Evolutionary conservation across 2,888 invertebrate species (phyloP).

Genomic region (Pseudanteris insignis): DNA sequence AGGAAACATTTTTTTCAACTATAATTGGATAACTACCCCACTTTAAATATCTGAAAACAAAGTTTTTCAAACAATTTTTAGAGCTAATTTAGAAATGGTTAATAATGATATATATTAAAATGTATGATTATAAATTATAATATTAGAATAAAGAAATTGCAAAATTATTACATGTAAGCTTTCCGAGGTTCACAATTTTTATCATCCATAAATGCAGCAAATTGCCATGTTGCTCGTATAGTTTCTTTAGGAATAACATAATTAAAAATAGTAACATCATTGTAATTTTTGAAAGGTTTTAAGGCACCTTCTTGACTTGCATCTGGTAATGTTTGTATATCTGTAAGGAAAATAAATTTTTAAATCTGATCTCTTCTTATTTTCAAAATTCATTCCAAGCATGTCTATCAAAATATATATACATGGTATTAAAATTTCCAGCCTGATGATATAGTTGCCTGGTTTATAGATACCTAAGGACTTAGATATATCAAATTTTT

Average conservation of each 20-base stretch:
- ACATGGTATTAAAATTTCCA: no score
- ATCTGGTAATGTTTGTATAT: slow-evolving; percentile 57
- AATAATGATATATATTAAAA: no score
- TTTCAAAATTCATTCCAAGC: no score
- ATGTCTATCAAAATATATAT: no score
- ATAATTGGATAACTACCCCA: slow-evolving; percentile 71
- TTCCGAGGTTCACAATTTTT: slow-evolving; percentile 63
- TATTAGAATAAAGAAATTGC: not conserved
- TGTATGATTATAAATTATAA: no score
- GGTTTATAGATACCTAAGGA: no score
- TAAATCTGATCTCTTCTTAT: no score
- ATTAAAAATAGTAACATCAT: slow-evolving; percentile 67
- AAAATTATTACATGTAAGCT: slow-evolving; percentile 64
- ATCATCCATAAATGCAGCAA: slow-evolving; percentile 68
- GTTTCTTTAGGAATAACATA: slow-evolving; percentile 67
- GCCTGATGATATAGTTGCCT: no score
- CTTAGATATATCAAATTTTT: no score
- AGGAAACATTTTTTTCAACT: slow-evolving; percentile 67
- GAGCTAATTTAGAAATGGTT: no score
- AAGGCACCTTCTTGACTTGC: slow-evolving; percentile 68
- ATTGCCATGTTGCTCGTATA: slow-evolving; percentile 68
- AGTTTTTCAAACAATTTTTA: no score
- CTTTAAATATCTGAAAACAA: slow-evolving; percentile 67
- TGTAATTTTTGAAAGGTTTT: slow-evolving; percentile 66
- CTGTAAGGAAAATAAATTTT: slow-evolving; percentile 14